Base-by-base conservation (phyloP, 2,888 invertebrate species). In the Meiosimyza platycephala region DNA sequence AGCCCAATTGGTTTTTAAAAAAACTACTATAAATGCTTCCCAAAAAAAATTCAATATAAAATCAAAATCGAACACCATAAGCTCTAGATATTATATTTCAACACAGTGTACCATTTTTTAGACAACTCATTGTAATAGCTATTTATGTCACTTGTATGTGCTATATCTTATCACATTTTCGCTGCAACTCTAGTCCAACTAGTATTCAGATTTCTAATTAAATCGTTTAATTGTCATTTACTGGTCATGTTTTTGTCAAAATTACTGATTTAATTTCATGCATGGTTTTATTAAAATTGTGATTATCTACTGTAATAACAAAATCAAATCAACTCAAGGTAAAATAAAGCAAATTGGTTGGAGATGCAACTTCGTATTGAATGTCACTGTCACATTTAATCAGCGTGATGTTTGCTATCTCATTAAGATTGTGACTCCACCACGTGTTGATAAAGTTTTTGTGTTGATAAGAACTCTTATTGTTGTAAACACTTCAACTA, bases 221-320 rank as follows among this genome's bases (percentile, higher is more conserved):
- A 64, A 64, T 64, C 64, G 28, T 28, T 16, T 9, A 22, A 52
- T 50, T 64, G 51, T 28, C 64, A 64, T 13, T 60, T 6, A 28
- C 50, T 13, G 16, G 12, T 57, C 48, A 67, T 67, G 67, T 67
- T 67, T 55, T 67, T 67, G 67, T 67, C 67, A 55, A 67, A n/a
- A 15, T 6, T 13, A 11, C 16, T 67, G 67, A 67, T 67, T 67
- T 67, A 68, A 68, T 68, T 59, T 68, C 50, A 68, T 68, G 48
- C 57, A 22, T 22, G 13, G 22, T 13, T 55, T 55, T 22, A 55
- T 55, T 55, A 55, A 55, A 55, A 55, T 18, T 55, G 5, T 55
- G 55, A 18, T 55, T 55, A 55, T 55, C 55, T 55, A 55, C 11
- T 22, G 55, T n/a, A 18, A n/a, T 7, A 18, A n/a, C 54, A 7